A percentile compares a stretch with the other conserved stretches of the same genome.
These are phyloP conservation scores for Xenentodon cancila DNA, from an alignment of 2,797 vertebrate species.

Conservation along the genomic window DNA sequence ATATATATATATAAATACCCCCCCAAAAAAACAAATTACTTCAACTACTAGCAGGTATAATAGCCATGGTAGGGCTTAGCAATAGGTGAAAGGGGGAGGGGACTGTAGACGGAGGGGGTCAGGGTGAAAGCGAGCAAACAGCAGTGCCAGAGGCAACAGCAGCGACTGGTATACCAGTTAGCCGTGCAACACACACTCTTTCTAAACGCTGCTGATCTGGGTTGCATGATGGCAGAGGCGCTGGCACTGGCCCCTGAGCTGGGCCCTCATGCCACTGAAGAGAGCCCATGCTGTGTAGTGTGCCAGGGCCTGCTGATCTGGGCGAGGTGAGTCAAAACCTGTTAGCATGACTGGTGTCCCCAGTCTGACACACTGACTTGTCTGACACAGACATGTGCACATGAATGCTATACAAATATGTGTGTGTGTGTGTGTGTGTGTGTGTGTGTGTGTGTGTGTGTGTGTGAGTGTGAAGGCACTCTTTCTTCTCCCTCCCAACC, in stretches of 20 bases:
- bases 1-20: too few species aligned
- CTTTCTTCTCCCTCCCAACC: slow-evolving; percentile 66
- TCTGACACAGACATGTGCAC: slow-evolving; percentile 72
- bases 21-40: too few species aligned
- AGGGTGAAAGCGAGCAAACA: slow-evolving; percentile 54
- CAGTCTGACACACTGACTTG: slow-evolving; percentile 71
- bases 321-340: slow-evolving; percentile 86
- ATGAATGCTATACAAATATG: slow-evolving; percentile 67
- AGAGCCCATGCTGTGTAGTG: slow-evolving; percentile 48
- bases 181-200: slow-evolving; percentile 48
- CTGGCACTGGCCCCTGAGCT: slow-evolving; percentile 51
- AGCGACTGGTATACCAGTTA: slow-evolving; percentile 63
- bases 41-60: slow-evolving; percentile 9
- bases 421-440: not conserved
- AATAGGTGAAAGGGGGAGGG: slow-evolving; percentile 29
- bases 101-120: slow-evolving; percentile 28
- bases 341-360: slow-evolving; percentile 85
- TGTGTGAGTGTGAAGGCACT: slow-evolving; percentile 1
- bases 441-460: not conserved
- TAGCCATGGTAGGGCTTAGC: slow-evolving; percentile 38
- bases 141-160: slow-evolving; percentile 54
- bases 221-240: slow-evolving; percentile 49
- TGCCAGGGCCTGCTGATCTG: slow-evolving; percentile 74
- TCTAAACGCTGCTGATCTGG: slow-evolving; percentile 61
- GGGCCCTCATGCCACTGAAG: slow-evolving; percentile 64